Evolutionary conservation across 2,888 invertebrate species (phyloP).

Genomic region (Apeira syringaria): DNA sequence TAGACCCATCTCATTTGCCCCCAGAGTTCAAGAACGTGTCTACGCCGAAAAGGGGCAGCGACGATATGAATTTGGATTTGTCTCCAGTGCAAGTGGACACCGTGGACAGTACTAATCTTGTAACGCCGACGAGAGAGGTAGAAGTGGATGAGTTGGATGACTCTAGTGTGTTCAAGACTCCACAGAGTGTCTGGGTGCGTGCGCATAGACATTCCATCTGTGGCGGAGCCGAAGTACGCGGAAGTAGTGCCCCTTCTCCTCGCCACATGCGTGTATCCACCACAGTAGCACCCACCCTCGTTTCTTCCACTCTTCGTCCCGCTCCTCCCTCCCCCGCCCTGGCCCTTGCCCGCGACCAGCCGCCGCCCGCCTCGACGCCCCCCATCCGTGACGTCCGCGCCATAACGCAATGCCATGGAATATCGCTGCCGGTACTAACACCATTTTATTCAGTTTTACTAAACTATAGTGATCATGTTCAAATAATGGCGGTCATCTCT

Average conservation of each 20-base stretch:
- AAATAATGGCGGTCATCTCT: slow-evolving; percentile 42
- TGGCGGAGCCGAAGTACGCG: slow-evolving; percentile 49
- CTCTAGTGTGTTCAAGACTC: slow-evolving; percentile 70
- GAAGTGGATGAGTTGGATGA: slow-evolving; percentile 70
- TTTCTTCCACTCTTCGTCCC: slow-evolving; percentile 34
- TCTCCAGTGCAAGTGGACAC: slow-evolving; percentile 77
- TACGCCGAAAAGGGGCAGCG: slow-evolving; percentile 62
- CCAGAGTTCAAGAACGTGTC: slow-evolving; percentile 61
- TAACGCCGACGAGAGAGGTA: slow-evolving; percentile 48
- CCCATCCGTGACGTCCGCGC: slow-evolving; percentile 74
- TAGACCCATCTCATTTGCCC: slow-evolving; percentile 64
- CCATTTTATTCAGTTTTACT: slow-evolving; percentile 80
- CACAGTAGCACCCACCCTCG: slow-evolving; percentile 25
- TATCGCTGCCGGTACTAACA: slow-evolving; percentile 85
- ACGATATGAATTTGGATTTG: slow-evolving; percentile 69
- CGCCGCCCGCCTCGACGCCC: slow-evolving; percentile 67
- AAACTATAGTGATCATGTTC: slow-evolving; percentile 60
- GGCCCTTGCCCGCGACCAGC: slow-evolving; percentile 60
- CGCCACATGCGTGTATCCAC: slow-evolving; percentile 35
- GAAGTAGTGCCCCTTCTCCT: slow-evolving; percentile 35
- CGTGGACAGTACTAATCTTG: slow-evolving; percentile 66
- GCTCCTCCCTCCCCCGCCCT: slow-evolving; percentile 37
- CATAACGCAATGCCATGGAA: slow-evolving; percentile 81
- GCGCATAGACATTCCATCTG: slow-evolving; percentile 68
- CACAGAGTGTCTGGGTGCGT: slow-evolving; percentile 66